Percentiles rank a stretch among this genome's conserved stretches.
phyloP scores from a whole-genome alignment of 1,140 invertebrate genomes.

The Zelostemma sp. region DNA sequence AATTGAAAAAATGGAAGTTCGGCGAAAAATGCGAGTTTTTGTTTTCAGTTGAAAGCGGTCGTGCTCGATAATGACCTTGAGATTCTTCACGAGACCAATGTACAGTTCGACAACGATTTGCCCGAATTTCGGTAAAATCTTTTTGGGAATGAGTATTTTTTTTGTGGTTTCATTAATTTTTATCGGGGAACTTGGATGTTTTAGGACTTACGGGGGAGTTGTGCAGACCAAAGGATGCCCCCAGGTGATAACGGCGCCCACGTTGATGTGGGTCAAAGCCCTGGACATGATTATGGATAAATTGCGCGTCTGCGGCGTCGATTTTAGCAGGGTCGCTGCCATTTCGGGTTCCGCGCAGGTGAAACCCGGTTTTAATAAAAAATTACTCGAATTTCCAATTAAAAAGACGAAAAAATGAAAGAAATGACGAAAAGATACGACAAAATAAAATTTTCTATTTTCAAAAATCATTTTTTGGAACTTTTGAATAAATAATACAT shows the following conservation, averaged over 20 bases:
- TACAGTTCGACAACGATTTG: conserved; percentile 91
- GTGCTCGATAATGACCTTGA: conserved; percentile 83
- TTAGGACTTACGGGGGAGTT: conserved; percentile 86
- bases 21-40: conserved; percentile 33
- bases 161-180: background rate
- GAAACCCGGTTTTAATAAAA: too few species aligned
- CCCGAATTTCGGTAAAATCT: conserved; percentile 86
- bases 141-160: background rate
- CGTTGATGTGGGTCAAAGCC: conserved; percentile 95
- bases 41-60: conserved; percentile 88
- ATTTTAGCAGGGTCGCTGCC: conserved; percentile 85
- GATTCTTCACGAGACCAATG: conserved; percentile 82
- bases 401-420: too few species aligned
- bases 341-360: conserved; percentile 93
- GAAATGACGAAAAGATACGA: too few species aligned
- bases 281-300: conserved; percentile 91
- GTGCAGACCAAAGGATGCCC: conserved; percentile 73
- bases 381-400: too few species aligned
- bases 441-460: too few species aligned
- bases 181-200: conserved; percentile 18
- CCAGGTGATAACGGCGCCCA: conserved; percentile 81
- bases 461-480: too few species aligned
- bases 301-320: conserved; percentile 83
- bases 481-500: background rate
- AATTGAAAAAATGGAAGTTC: too few species aligned